Evolutionary conservation across 2,888 invertebrate species (phyloP).

Genomic region (Eurytoma adleriae): DNA sequence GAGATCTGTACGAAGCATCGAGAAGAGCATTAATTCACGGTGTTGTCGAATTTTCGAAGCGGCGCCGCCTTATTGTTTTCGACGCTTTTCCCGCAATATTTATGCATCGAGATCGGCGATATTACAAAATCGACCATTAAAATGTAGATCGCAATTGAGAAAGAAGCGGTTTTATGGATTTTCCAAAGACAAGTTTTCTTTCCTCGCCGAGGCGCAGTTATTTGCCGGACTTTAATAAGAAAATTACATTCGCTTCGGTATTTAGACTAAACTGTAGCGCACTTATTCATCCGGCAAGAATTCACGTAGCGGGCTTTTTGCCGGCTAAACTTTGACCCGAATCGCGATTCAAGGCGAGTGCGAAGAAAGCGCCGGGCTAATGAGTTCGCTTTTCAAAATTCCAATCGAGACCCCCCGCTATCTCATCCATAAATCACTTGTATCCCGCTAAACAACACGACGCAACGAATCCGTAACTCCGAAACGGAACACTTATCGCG

Average conservation of each 20-base stretch:
- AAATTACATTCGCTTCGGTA: too few species aligned
- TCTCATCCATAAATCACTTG: not conserved
- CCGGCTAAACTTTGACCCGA: too few species aligned
- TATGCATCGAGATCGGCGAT: not conserved
- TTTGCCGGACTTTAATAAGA: too few species aligned
- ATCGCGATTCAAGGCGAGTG: too few species aligned
- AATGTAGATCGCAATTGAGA: constrained; percentile 11
- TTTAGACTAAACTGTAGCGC: too few species aligned
- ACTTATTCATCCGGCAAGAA: too few species aligned
- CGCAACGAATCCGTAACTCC: too few species aligned
- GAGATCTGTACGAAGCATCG: too few species aligned
- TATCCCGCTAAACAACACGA: not conserved
- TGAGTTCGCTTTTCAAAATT: constrained; percentile 2
- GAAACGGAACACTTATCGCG: not conserved
- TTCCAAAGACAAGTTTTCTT: not conserved
- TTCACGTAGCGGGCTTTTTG: too few species aligned
- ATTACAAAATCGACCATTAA: not conserved
- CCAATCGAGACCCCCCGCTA: not conserved
- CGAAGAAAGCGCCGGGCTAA: not conserved
- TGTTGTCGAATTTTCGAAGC: not conserved
- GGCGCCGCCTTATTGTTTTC: not conserved
- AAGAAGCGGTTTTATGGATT: not conserved
- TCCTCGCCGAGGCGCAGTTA: too few species aligned
- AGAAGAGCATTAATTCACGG: not conserved
- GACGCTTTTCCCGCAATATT: not conserved